Conservation (phyloP, 2,113 vertebrate species). For the Nestor notabilis region DNA sequence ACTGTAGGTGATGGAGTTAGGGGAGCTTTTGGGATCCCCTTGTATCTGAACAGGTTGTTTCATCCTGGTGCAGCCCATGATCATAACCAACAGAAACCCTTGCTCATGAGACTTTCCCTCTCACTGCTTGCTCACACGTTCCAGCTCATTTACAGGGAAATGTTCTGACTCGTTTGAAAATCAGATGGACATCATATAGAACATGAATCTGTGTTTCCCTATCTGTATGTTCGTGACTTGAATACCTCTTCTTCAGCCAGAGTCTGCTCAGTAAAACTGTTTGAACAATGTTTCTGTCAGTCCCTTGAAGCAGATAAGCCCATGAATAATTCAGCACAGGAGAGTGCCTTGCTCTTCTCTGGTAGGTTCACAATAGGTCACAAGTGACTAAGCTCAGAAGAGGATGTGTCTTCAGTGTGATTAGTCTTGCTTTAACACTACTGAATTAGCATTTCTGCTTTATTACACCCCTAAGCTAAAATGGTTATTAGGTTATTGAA, state of each 20-base stretch:
- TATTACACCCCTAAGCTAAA: constrained; percentile 63
- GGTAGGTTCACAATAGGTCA: constrained; percentile 43
- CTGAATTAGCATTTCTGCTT: constrained; percentile 69
- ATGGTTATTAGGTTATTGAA: constrained; percentile 70
- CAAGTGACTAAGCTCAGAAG: constrained; percentile 59
- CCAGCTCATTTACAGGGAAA: background rate
- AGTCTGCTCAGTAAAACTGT: background rate
- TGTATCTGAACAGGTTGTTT: background rate
- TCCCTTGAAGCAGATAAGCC: background rate
- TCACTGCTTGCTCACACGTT: background rate
- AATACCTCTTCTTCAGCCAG: background rate
- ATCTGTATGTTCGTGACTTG: background rate
- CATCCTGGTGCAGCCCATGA: background rate
- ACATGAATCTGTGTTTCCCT: background rate
- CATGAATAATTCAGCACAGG: constrained; percentile 62
- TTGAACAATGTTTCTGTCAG: constrained; percentile 26
- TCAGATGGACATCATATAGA: background rate
- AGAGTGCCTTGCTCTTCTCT: constrained; percentile 11
- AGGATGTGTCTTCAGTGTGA: constrained; percentile 50
- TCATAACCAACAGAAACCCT: background rate
- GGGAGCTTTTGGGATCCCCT: background rate
- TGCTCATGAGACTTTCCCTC: background rate
- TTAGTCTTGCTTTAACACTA: constrained; percentile 69
- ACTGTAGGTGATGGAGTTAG: background rate
- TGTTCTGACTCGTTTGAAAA: background rate